Conservation (phyloP, 2,797 vertebrate species). For the Erpetoichthys calabaricus region DNA sequence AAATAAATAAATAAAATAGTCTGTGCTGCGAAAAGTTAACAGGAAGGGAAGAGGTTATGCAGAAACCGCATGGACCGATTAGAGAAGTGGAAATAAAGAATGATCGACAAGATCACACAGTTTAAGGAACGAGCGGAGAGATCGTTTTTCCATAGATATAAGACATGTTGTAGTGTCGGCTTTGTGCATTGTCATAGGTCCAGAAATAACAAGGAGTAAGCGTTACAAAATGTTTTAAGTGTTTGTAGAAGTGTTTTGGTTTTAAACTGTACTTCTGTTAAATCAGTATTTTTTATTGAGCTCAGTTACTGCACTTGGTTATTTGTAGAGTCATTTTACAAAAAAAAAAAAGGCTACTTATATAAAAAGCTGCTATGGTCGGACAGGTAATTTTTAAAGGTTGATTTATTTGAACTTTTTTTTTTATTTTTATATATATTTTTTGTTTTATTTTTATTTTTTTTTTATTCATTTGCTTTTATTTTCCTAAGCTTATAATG, state of each 20-base stretch:
- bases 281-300: slow-evolving; percentile 70
- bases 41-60: background rate
- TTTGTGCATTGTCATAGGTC: slow-evolving; percentile 36
- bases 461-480: slow-evolving; percentile 21
- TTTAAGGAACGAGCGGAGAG: background rate
- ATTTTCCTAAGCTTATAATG: slow-evolving; percentile 23
- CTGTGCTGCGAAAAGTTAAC: slow-evolving; percentile 33
- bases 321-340: slow-evolving; percentile 38
- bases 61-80: background rate
- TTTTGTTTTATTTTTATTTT: slow-evolving; percentile 28
- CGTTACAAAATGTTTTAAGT: slow-evolving; percentile 11
- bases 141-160: slow-evolving; percentile 6
- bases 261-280: slow-evolving; percentile 48
- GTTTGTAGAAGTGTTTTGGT: slow-evolving; percentile 20
- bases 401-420: slow-evolving; percentile 18
- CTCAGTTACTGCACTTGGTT: slow-evolving; percentile 79
- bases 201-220: slow-evolving; percentile 21
- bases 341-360: slow-evolving; percentile 28
- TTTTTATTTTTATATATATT: slow-evolving; percentile 33
- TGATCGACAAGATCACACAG: background rate
- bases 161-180: slow-evolving; percentile 13
- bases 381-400: slow-evolving; percentile 47
- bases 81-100: background rate
- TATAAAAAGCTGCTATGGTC: slow-evolving; percentile 66
- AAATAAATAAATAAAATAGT: slow-evolving; percentile 13